phyloP scores from a whole-genome alignment of 1,140 invertebrate species.

The Epicauta chinensis region DNA sequence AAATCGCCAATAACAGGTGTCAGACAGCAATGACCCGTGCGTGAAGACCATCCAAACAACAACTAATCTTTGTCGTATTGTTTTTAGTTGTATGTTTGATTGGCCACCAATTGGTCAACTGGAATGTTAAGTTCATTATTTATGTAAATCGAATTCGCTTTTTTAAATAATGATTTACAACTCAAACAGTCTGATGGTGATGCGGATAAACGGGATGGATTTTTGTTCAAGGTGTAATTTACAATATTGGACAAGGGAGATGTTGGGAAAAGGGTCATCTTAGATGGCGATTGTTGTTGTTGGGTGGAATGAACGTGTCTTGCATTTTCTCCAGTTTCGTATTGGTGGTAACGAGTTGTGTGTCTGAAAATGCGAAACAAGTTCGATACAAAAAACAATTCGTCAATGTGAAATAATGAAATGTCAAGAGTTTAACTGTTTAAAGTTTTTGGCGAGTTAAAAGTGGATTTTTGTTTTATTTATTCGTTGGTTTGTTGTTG shows the following conservation, averaged over 20 bases:
- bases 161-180: slow-evolving; percentile 29
- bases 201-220: slow-evolving; percentile 14
- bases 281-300: no score
- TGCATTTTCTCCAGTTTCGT: background rate
- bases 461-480: no score
- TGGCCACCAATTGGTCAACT: slow-evolving; percentile 9
- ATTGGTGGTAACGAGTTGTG: background rate
- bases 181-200: slow-evolving; percentile 17
- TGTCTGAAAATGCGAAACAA: slow-evolving; percentile 13
- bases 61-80: slow-evolving; percentile 16
- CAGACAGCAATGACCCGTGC: slow-evolving; percentile 8
- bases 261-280: background rate
- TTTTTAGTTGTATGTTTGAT: slow-evolving; percentile 4
- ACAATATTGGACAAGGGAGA: background rate
- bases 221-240: background rate
- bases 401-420: slow-evolving; percentile 15
- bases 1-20: slow-evolving; percentile 24
- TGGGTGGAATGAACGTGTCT: background rate
- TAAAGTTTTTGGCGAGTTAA: no score
- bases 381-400: slow-evolving; percentile 7
- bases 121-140: slow-evolving; percentile 24
- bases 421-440: slow-evolving; percentile 13
- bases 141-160: slow-evolving; percentile 29
- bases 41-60: slow-evolving; percentile 1
- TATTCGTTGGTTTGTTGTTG: no score